phyloP scores from a whole-genome alignment of 2,113 vertebrate genomes.

The Brienomyrus longianalis region DNA sequence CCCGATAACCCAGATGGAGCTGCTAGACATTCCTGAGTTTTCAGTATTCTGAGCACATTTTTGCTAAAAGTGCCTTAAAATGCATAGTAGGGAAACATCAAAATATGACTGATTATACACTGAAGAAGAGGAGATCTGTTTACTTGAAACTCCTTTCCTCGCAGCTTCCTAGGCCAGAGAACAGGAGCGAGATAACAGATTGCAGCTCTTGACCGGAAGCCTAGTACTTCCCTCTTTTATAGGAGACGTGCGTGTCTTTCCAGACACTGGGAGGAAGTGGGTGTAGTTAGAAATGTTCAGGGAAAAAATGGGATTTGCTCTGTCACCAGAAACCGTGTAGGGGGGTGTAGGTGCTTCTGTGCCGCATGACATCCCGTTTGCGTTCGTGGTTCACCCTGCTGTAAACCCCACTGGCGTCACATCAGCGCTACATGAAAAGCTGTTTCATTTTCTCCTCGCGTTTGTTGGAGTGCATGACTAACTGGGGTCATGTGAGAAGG shows the following conservation, averaged over 20 bases:
- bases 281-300: constrained; percentile 55
- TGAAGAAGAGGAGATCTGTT: neutral
- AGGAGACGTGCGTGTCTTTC: constrained; percentile 12
- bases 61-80: neutral
- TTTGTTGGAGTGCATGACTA: neutral
- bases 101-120: neutral
- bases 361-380: neutral
- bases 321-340: neutral
- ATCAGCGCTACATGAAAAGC: neutral
- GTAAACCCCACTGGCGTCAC: neutral
- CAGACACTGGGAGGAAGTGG: constrained; percentile 50
- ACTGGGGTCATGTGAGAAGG: neutral
- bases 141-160: neutral
- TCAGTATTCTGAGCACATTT: neutral
- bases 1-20: neutral
- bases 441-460: neutral
- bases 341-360: neutral
- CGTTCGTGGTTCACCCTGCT: neutral
- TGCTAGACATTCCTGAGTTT: neutral
- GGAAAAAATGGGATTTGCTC: constrained; percentile 19
- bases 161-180: neutral
- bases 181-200: neutral
- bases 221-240: neutral
- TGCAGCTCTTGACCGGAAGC: neutral
- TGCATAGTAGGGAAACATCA: neutral